Evolutionary conservation across 2,888 invertebrate species (phyloP).

Genomic region (Thera obeliscata): DNA sequence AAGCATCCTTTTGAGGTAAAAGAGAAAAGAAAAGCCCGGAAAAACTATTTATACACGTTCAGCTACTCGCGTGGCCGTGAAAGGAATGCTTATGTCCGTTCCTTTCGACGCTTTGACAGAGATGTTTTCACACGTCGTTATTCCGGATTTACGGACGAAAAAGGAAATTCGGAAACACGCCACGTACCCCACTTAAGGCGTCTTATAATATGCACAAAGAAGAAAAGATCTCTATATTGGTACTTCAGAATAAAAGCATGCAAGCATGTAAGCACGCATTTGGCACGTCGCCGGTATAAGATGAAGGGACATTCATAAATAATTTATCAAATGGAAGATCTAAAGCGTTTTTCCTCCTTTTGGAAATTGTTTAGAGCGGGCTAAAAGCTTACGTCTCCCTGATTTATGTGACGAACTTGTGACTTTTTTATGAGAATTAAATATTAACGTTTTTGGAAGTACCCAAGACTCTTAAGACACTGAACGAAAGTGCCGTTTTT

Average conservation of each 20-base stretch:
- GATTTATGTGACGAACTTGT: slow-evolving; percentile 39
- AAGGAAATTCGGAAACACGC: slow-evolving; percentile 64
- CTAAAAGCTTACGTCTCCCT: slow-evolving; percentile 55
- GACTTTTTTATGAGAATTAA: slow-evolving; percentile 30
- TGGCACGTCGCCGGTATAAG: slow-evolving; percentile 63
- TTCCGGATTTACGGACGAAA: slow-evolving; percentile 63
- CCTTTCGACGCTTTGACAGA: slow-evolving; percentile 51
- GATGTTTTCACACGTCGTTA: slow-evolving; percentile 67
- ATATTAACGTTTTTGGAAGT: slow-evolving; percentile 11
- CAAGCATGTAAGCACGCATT: slow-evolving; percentile 46
- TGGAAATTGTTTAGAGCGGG: slow-evolving; percentile 62
- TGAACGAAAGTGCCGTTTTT: not conserved
- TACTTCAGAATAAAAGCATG: slow-evolving; percentile 61
- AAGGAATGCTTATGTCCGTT: slow-evolving; percentile 43
- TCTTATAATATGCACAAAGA: slow-evolving; percentile 77
- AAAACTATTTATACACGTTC: slow-evolving; percentile 46
- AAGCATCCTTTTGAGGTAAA: slow-evolving; percentile 34
- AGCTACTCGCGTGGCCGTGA: slow-evolving; percentile 40
- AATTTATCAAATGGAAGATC: slow-evolving; percentile 69
- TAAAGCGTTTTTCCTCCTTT: slow-evolving; percentile 56
- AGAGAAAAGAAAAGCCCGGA: slow-evolving; percentile 21
- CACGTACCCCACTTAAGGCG: slow-evolving; percentile 65
- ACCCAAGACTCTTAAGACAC: not conserved
- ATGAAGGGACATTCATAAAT: slow-evolving; percentile 71
- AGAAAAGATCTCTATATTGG: slow-evolving; percentile 61